Conservation (phyloP, 2,113 vertebrate genomes). For the Embiotoca jacksoni region DNA sequence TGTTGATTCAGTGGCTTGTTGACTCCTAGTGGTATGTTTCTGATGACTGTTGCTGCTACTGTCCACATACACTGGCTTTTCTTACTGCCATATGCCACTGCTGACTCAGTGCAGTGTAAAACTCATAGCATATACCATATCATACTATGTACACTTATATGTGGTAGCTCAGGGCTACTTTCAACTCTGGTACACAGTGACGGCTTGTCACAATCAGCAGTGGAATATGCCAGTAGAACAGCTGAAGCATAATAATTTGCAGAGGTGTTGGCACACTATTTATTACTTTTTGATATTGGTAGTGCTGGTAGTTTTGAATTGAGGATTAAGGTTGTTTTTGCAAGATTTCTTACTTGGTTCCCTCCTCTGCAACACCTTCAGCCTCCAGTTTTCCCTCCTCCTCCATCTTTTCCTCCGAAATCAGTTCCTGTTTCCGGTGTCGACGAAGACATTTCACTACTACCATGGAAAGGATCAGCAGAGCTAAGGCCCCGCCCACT, state of each 20-base stretch:
- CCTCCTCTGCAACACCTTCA: constrained; percentile 91
- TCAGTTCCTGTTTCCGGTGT: constrained; percentile 94
- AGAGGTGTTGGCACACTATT: neutral
- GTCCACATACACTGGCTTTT: neutral
- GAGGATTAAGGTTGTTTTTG: neutral
- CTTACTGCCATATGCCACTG: no score
- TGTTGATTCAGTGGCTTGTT: neutral
- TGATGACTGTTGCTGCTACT: neutral
- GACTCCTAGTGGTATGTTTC: neutral
- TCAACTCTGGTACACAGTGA: neutral
- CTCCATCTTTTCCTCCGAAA: constrained; percentile 95
- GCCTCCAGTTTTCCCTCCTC: constrained; percentile 95
- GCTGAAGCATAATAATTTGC: neutral
- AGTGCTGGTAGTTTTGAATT: neutral
- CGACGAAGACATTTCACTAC: constrained; percentile 94
- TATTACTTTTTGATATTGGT: neutral
- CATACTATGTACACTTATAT: neutral
- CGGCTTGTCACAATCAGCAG: neutral
- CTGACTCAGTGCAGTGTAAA: neutral
- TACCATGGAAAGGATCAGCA: constrained; percentile 95
- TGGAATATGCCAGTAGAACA: neutral
- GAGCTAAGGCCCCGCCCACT: constrained; percentile 92
- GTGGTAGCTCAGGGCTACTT: neutral
- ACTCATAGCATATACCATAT: neutral
- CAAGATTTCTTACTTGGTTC: constrained; percentile 88